Percentiles rank a stretch among this genome's conserved stretches.
Conservation (phyloP, 2,113 vertebrate genomes). For the Lethenteron reissneri region DNA sequence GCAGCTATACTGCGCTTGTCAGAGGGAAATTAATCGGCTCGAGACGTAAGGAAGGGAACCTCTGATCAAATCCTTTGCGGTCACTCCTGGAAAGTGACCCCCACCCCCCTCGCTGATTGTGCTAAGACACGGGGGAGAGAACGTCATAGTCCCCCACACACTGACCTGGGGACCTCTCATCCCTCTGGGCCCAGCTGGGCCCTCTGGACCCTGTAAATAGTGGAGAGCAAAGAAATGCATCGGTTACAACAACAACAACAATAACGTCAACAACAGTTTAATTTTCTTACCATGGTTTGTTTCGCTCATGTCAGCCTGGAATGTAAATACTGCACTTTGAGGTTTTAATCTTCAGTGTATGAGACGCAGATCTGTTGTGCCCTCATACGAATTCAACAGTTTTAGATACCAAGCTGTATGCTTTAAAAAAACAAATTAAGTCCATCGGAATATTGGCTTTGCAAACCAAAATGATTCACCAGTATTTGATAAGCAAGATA, state of each 20-base stretch:
- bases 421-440: too few relatives aligned
- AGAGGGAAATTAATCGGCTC: too few relatives aligned
- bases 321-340: too few relatives aligned
- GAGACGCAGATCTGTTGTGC: slow-evolving; percentile 5
- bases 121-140: too few relatives aligned
- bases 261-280: not conserved
- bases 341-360: too few relatives aligned
- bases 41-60: too few relatives aligned
- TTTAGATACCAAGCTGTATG: not conserved
- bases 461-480: too few relatives aligned
- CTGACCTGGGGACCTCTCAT: slow-evolving; percentile 45
- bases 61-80: not conserved
- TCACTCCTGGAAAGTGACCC: not conserved
- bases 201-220: slow-evolving; percentile 42
- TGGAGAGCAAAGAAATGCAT: slow-evolving; percentile 6
- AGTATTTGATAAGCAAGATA: too few relatives aligned
- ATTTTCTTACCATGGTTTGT: too few relatives aligned
- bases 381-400: slow-evolving; percentile 6
- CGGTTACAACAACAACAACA: slow-evolving; percentile 5
- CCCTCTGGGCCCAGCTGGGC: slow-evolving; percentile 37
- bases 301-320: too few relatives aligned
- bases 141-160: not conserved
- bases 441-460: too few relatives aligned
- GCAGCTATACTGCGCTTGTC: too few relatives aligned
- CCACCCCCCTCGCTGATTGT: not conserved